A percentile compares a stretch with the other conserved stretches of the same genome.
Evolutionary conservation across 2,797 vertebrate species (phyloP).

Genomic region (Enteromius thamalakanensis): DNA sequence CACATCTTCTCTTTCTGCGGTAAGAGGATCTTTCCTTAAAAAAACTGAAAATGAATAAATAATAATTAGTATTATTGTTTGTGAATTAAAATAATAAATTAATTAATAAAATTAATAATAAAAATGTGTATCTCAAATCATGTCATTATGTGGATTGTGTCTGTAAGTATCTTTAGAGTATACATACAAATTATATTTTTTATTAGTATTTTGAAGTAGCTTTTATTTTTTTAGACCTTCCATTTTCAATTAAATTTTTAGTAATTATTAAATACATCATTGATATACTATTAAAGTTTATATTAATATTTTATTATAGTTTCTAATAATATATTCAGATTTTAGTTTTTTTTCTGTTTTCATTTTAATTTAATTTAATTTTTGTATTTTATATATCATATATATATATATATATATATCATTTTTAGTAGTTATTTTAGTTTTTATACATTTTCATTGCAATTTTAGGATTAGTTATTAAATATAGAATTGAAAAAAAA

Average conservation of each 20-base stretch:
- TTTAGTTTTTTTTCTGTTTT: too few species aligned
- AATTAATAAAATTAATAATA: background rate
- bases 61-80: background rate
- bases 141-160: background rate
- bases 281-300: background rate
- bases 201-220: too few species aligned
- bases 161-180: background rate
- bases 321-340: too few species aligned
- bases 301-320: background rate
- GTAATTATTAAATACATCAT: too few species aligned
- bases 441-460: background rate
- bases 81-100: background rate
- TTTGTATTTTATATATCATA: too few species aligned
- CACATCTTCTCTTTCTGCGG: conserved; percentile 98
- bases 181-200: too few species aligned
- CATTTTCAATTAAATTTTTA: background rate
- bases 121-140: background rate
- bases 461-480: too few species aligned
- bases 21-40: conserved; percentile 70
- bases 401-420: too few species aligned
- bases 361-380: background rate
- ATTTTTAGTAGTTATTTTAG: background rate
- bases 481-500: too few species aligned
- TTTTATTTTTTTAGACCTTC: background rate
- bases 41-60: background rate